These are phyloP conservation scores for Gambusia yucatana DNA, from an alignment of 2,797 vertebrate species.

Conservation along the genomic window DNA sequence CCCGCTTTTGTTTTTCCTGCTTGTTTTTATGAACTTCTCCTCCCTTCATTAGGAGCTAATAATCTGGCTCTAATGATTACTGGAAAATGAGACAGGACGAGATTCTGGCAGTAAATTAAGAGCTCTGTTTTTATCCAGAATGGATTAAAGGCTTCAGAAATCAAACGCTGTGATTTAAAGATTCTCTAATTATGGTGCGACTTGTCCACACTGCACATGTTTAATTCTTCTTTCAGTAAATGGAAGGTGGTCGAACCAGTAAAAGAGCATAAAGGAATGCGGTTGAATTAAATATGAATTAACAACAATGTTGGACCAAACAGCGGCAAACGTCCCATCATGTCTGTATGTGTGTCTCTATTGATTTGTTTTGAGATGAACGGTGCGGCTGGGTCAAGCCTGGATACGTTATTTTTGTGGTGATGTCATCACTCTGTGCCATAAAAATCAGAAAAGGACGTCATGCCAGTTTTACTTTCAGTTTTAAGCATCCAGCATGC, in stretches of 20 bases:
- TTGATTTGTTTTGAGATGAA: background rate
- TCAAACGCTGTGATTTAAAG: background rate
- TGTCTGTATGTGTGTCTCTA: background rate
- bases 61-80: background rate
- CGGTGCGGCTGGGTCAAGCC: background rate
- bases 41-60: background rate
- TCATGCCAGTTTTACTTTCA: background rate
- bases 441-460: background rate
- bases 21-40: background rate
- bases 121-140: background rate
- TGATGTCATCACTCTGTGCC: background rate
- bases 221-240: background rate
- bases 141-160: background rate
- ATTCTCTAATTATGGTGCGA: background rate
- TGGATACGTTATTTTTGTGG: background rate
- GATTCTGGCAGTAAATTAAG: background rate
- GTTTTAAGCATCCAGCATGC: background rate
- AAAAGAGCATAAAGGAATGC: background rate
- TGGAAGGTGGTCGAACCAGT: background rate
- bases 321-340: background rate
- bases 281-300: background rate
- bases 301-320: background rate
- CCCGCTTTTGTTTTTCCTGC: background rate
- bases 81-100: background rate
- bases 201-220: background rate